Evolutionary conservation across 2,888 invertebrate genomes (phyloP).

Genomic region (Nymphalis c-album): DNA sequence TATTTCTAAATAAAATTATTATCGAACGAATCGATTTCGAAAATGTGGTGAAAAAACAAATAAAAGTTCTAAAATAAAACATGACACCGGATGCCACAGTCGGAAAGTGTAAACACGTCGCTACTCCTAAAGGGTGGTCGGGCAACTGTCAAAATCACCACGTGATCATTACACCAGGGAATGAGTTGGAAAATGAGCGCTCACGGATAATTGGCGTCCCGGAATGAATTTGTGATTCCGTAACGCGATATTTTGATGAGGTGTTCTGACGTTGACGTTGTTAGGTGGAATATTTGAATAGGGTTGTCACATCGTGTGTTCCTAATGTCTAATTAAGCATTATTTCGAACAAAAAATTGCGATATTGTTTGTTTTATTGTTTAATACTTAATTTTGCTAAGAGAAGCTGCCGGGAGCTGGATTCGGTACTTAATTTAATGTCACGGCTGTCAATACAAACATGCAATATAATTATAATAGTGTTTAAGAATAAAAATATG

Average conservation of each 20-base stretch:
- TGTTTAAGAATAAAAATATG: no score
- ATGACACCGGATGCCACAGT: constrained; percentile 22
- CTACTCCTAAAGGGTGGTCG: constrained; percentile 46
- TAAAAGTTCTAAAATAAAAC: background rate
- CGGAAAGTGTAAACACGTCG: constrained; percentile 40
- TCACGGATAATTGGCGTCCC: constrained; percentile 74
- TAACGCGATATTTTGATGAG: constrained; percentile 80
- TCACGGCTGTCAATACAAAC: no score
- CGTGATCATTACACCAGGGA: constrained; percentile 79
- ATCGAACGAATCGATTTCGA: no score
- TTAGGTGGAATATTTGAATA: constrained; percentile 32
- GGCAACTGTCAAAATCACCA: constrained; percentile 79
- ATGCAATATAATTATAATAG: no score
- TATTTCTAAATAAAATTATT: no score
- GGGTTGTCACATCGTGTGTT: constrained; percentile 22
- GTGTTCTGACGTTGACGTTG: constrained; percentile 52
- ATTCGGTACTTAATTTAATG: no score
- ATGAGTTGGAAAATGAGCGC: constrained; percentile 77
- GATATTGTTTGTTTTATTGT: background rate
- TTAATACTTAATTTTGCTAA: no score
- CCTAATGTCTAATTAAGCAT: constrained; percentile 6
- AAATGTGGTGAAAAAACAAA: no score
- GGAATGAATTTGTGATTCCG: constrained; percentile 75
- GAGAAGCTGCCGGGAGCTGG: no score
- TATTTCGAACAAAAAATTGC: background rate